These are phyloP conservation scores for Ophioninae sp. DNA, from an alignment of 2,888 invertebrate species.

Conservation along the genomic window DNA sequence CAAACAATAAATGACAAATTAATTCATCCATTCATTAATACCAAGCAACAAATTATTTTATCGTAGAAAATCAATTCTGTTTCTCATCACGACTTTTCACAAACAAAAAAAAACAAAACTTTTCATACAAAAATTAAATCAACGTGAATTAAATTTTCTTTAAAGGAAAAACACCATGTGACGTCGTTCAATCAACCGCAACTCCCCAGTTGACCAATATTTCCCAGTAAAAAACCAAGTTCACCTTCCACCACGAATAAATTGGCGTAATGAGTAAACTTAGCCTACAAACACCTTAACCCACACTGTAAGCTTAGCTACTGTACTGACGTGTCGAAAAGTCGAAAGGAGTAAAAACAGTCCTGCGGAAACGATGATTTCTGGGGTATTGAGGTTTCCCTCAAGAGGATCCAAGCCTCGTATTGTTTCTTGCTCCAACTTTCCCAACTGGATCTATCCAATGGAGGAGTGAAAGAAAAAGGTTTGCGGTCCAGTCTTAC, in stretches of 20 bases:
- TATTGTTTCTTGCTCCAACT: slow-evolving; percentile 63
- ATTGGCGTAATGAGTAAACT: background rate
- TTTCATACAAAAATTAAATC: too few relatives aligned
- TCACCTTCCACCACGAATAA: background rate
- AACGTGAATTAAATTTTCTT: too few relatives aligned
- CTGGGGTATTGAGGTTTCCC: slow-evolving; percentile 64
- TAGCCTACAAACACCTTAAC: background rate
- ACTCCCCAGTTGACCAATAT: background rate
- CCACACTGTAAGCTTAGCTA: background rate
- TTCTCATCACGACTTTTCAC: too few relatives aligned
- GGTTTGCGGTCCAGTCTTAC: background rate
- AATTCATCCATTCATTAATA: too few relatives aligned
- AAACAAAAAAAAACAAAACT: too few relatives aligned
- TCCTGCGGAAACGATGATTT: slow-evolving; percentile 21
- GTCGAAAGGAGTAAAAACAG: background rate
- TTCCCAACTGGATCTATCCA: slow-evolving; percentile 60
- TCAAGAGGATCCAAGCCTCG: slow-evolving; percentile 63
- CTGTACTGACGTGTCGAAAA: background rate
- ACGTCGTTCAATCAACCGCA: background rate
- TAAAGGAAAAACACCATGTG: background rate
- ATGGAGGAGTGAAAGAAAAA: slow-evolving; percentile 12
- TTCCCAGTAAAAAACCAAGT: background rate
- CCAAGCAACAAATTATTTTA: too few relatives aligned
- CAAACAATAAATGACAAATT: too few relatives aligned
- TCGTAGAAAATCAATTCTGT: too few relatives aligned